phyloP scores from a whole-genome alignment of 2,113 vertebrate species.

The Pungitius pungitius region DNA sequence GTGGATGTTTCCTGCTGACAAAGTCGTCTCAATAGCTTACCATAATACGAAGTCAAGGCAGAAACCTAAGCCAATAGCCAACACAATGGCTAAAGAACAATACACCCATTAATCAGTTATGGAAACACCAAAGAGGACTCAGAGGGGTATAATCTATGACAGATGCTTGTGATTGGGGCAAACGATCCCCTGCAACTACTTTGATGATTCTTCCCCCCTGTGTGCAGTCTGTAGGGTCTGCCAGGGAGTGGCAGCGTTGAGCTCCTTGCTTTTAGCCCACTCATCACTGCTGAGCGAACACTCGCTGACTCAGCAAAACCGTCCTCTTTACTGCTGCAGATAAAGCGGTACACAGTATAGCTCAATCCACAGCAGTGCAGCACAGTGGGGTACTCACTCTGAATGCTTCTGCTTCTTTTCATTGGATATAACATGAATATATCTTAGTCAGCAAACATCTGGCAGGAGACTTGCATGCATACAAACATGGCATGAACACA shows the following conservation, averaged over 20 bases:
- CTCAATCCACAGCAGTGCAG: conserved; percentile 13
- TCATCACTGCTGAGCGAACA: conserved; percentile 60
- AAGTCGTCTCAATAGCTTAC: conserved; percentile 54
- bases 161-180: conserved; percentile 39
- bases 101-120: conserved; percentile 52
- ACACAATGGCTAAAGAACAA: conserved; percentile 52
- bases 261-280: conserved; percentile 36
- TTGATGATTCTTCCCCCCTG: conserved; percentile 15
- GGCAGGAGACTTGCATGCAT: conserved; percentile 13
- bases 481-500: conserved; percentile 14
- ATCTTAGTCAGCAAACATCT: conserved; percentile 6
- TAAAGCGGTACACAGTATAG: conserved; percentile 37
- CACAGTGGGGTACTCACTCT: background rate
- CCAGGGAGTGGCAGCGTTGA: conserved; percentile 76
- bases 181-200: conserved; percentile 47
- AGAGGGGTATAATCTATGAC: conserved; percentile 28
- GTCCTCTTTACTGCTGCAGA: conserved; percentile 55
- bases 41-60: conserved; percentile 55
- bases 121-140: conserved; percentile 41
- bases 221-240: conserved; percentile 26
- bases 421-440: too few relatives aligned
- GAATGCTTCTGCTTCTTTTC: background rate
- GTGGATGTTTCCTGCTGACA: conserved; percentile 69
- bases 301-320: conserved; percentile 79
- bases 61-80: conserved; percentile 37